Evolutionary conservation across 2,113 vertebrate genomes (phyloP), one percentile per base, ranked within the genome.

Genomic region (Pterophyllum scalare): DNA sequence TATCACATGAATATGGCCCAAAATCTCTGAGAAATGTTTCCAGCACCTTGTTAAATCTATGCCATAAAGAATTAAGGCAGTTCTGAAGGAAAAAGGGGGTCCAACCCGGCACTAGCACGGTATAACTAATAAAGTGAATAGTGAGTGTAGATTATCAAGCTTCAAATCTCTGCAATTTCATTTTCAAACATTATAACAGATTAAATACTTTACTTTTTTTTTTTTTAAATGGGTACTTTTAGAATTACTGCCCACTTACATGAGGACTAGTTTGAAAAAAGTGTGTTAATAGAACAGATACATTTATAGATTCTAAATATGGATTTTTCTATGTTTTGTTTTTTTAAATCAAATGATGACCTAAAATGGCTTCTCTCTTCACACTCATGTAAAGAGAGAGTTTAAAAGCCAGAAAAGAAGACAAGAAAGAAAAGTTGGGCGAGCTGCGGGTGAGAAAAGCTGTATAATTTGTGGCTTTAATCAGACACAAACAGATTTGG

Each of bases 31-130:
- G 49, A 7, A 67, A 46, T 0, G 5, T 12, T 67, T 67, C 22
- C 8, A 26, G 22, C 38, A 46, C 64, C 22, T 67, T 22, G 17
- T 0, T 67, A 22, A 67, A 28, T 19, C 22, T 49, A 19, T 0
- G 9, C 26, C 0, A 4, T 14, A 15, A 38, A 0, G 0, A 0
- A 3, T 7, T 33, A 40, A 49, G 24, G 62, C 22, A 46, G 6
- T 17, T 17, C 5, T 49, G 46, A 52, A 52, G 46, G 17, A 7
- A 17, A 17, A 49, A 15, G 11, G 14, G 43, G 43, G 43, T 46
- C 2, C 46, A 49, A 49, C 46, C 15, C 5, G 5, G 2, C 15
- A 17, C 6, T 17, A 17, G 15, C 46, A 49, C 2, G 15, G 15
- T 28, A 0, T 19, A 49, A 0, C 64, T 49, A 49, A 70, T 70